Conservation (phyloP, 2,797 vertebrate species). For the Lophotriccus pileatus region DNA sequence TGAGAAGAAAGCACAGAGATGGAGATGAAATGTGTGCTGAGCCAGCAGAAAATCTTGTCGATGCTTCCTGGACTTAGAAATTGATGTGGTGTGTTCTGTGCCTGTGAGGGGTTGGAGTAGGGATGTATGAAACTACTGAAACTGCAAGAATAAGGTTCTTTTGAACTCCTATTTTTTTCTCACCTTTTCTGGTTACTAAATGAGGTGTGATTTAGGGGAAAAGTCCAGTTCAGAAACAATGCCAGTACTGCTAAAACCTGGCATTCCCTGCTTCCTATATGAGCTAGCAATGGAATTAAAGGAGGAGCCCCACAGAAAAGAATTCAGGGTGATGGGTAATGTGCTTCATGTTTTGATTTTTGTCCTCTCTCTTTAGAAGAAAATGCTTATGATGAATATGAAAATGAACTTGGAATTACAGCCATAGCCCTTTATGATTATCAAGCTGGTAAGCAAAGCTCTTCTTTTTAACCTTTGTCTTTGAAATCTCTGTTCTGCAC, state of each 20-base stretch:
- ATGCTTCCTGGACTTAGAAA: not conserved
- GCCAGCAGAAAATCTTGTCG: not conserved
- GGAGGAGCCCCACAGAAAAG: not conserved
- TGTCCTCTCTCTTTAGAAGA: slow-evolving; percentile 70
- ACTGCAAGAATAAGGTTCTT: not conserved
- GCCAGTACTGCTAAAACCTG: not conserved
- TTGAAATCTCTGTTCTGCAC: not conserved
- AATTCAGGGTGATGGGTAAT: not conserved
- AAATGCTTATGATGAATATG: slow-evolving; percentile 81
- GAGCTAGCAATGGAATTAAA: not conserved
- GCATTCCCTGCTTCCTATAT: not conserved
- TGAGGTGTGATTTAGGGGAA: not conserved
- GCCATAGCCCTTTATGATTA: slow-evolving; percentile 97
- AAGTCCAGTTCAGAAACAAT: not conserved
- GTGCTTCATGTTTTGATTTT: not conserved
- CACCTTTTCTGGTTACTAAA: not conserved
- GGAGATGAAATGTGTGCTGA: not conserved
- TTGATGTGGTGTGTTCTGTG: not conserved
- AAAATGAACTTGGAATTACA: slow-evolving; percentile 88
- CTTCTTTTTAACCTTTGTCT: not conserved
- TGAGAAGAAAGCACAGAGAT: not conserved
- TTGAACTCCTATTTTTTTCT: not conserved
- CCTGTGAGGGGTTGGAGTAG: not conserved
- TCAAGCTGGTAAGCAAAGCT: slow-evolving; percentile 87
- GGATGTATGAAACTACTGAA: not conserved